phyloP scores from a whole-genome alignment of 2,113 vertebrate genomes.

The Procavia capensis region DNA sequence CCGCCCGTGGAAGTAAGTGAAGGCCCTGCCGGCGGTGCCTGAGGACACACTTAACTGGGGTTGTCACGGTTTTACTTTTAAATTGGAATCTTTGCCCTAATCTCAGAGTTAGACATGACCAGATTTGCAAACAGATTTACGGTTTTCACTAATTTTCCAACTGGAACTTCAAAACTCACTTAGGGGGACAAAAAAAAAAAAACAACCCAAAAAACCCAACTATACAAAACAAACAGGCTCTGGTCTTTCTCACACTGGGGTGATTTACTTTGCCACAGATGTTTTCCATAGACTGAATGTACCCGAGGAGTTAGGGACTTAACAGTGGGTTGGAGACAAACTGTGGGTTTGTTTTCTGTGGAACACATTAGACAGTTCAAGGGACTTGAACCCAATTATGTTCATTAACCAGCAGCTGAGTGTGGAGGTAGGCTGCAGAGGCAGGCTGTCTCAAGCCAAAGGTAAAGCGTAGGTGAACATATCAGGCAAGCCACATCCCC shows the following conservation, averaged over 20 bases:
- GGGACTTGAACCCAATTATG: too few relatives aligned
- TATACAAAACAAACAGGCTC: conserved; percentile 20
- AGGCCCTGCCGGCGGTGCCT: conserved; percentile 83
- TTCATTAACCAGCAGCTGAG: too few relatives aligned
- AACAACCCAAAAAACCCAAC: not conserved
- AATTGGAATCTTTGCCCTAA: conserved; percentile 86
- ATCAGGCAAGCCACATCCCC: too few relatives aligned
- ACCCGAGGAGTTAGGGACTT: conserved; percentile 82
- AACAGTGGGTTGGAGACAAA: conserved; percentile 83
- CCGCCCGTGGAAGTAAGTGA: conserved; percentile 76
- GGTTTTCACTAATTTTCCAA: conserved; percentile 88
- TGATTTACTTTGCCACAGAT: conserved; percentile 87
- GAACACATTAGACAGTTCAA: too few relatives aligned
- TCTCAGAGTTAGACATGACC: conserved; percentile 84
- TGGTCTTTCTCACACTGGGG: conserved; percentile 83
- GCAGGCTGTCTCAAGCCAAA: too few relatives aligned
- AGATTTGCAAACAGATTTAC: conserved; percentile 89
- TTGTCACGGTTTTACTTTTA: conserved; percentile 87
- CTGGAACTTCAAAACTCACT: conserved; percentile 86
- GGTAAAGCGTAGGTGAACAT: too few relatives aligned
- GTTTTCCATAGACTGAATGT: conserved; percentile 88
- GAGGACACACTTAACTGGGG: conserved; percentile 82
- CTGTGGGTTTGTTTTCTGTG: conserved; percentile 71
- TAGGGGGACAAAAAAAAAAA: too few relatives aligned
- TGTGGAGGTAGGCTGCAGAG: too few relatives aligned